These are phyloP conservation scores for Autographa gamma DNA, from an alignment of 2,888 invertebrate species.

Conservation along the genomic window DNA sequence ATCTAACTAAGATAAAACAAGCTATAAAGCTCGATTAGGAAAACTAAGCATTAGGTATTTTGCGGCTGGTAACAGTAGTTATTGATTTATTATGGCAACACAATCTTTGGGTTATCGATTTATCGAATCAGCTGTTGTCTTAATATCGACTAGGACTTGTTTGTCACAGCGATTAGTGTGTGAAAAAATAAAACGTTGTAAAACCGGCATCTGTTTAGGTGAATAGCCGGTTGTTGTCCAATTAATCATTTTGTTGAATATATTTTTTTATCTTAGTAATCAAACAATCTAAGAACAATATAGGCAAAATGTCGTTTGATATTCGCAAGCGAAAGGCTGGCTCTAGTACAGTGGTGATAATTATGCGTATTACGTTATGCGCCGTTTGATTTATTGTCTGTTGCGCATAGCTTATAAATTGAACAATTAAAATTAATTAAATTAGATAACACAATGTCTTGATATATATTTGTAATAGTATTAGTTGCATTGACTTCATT, in stretches of 20 bases:
- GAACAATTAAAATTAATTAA: slow-evolving; percentile 52
- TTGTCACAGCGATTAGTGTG: slow-evolving; percentile 19
- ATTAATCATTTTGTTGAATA: neutral
- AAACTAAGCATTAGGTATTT: slow-evolving; percentile 62
- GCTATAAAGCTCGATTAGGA: slow-evolving; percentile 69
- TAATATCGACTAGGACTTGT: slow-evolving; percentile 35
- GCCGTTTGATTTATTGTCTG: slow-evolving; percentile 34
- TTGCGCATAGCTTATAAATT: slow-evolving; percentile 40
- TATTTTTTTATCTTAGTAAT: neutral
- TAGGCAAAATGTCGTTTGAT: slow-evolving; percentile 17
- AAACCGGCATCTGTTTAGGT: neutral
- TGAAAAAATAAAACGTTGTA: slow-evolving; percentile 7
- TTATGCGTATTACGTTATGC: slow-evolving; percentile 28
- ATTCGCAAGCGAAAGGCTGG: slow-evolving; percentile 32
- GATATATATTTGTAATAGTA: slow-evolving; percentile 20
- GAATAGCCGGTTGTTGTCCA: neutral
- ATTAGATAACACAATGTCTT: slow-evolving; percentile 47
- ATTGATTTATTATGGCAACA: slow-evolving; percentile 57
- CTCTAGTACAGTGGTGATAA: slow-evolving; percentile 15
- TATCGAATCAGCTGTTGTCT: slow-evolving; percentile 31
- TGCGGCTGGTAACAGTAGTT: slow-evolving; percentile 55
- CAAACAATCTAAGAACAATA: slow-evolving; percentile 25
- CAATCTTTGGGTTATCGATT: slow-evolving; percentile 52
- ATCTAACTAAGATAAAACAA: slow-evolving; percentile 78
- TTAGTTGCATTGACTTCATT: neutral